Conservation (phyloP, 64 coral and sea anemone species). For the Porites australiensis region DNA sequence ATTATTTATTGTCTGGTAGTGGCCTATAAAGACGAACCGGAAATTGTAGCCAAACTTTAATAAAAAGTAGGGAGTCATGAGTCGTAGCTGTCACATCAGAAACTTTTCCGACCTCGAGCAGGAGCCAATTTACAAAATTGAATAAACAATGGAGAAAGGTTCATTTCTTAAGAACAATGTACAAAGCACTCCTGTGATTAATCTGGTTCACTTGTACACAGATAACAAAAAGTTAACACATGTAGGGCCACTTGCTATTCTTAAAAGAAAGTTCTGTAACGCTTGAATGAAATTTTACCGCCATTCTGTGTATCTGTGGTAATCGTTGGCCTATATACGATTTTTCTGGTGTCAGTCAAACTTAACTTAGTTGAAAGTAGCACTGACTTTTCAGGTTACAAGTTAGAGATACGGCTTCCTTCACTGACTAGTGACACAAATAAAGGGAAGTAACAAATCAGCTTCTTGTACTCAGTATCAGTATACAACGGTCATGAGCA, state of each 20-base stretch:
- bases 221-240: not conserved
- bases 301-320: no score
- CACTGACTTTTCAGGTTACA: no score
- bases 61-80: not conserved
- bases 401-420: no score
- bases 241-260: not conserved
- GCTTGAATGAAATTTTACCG: no score
- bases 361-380: no score
- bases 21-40: not conserved
- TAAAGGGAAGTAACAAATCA: no score
- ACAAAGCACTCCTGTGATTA: not conserved
- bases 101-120: not conserved
- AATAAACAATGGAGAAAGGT: not conserved
- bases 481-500: no score
- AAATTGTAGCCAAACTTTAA: slow-evolving; percentile 12
- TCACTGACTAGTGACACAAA: no score
- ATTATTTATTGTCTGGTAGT: not conserved
- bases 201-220: not conserved
- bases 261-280: no score
- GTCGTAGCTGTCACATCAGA: slow-evolving; percentile 7
- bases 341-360: no score
- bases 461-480: no score
- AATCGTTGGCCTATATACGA: no score
- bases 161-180: not conserved
- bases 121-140: not conserved